A percentile compares a stretch with the other conserved stretches of the same genome.
Conservation (phyloP, 2,113 vertebrate species). For the Myotis brandtii region DNA sequence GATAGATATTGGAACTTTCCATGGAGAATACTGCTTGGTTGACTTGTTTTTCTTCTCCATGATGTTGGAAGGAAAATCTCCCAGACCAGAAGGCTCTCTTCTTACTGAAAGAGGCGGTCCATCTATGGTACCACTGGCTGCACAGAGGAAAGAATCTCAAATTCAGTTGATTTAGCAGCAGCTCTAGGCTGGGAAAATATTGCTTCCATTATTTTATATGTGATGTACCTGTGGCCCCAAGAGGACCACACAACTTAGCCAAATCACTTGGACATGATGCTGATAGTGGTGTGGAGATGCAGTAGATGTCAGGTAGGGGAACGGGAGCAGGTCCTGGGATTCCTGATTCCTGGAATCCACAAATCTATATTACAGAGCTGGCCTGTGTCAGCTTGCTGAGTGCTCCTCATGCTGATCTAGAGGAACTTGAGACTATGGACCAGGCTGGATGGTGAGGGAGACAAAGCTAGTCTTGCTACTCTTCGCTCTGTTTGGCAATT, state of each 20-base stretch:
- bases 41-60: conserved; percentile 60
- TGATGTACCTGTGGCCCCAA: background rate
- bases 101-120: background rate
- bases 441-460: background rate
- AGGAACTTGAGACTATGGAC: background rate
- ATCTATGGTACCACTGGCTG: background rate
- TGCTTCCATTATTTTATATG: background rate
- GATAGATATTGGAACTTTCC: conserved; percentile 67
- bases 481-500: background rate
- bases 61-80: conserved; percentile 57
- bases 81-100: background rate
- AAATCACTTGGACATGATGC: background rate
- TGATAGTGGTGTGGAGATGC: background rate
- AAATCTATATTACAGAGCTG: background rate
- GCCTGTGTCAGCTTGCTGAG: background rate
- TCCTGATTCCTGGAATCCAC: background rate
- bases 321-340: background rate
- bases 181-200: background rate
- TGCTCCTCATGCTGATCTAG: background rate
- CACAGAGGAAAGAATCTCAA: background rate
- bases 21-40: conserved; percentile 50
- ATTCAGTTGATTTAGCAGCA: background rate
- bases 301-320: background rate
- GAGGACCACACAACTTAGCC: background rate
- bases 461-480: background rate